Evolutionary conservation across 2,797 vertebrate species (phyloP).

Genomic region (Enteromius fasciolatus): DNA sequence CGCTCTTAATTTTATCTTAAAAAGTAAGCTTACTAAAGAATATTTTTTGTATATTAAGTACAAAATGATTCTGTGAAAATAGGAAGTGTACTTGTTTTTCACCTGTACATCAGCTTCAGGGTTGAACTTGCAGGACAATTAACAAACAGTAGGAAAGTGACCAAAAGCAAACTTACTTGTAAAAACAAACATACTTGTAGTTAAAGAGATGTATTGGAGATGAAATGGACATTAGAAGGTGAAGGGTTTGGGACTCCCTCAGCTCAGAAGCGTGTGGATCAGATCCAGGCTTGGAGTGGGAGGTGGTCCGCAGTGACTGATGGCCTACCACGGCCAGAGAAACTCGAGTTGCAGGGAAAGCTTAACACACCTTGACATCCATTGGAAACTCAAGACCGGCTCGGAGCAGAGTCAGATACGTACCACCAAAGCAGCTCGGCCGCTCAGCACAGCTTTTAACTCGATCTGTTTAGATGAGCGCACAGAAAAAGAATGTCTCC

Average conservation of each 20-base stretch:
- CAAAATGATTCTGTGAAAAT: no score
- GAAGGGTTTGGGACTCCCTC: slow-evolving; percentile 46
- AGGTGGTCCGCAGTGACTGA: slow-evolving; percentile 68
- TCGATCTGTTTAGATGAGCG: slow-evolving; percentile 83
- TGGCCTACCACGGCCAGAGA: slow-evolving; percentile 75
- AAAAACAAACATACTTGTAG: background rate
- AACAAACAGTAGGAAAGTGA: background rate
- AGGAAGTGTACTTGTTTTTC: no score
- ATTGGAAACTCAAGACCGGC: slow-evolving; percentile 77
- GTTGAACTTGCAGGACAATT: background rate
- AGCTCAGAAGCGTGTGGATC: slow-evolving; percentile 17
- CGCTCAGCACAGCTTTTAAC: slow-evolving; percentile 73
- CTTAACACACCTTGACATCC: slow-evolving; percentile 82
- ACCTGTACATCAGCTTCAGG: background rate
- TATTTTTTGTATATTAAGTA: no score
- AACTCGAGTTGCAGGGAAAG: slow-evolving; percentile 64
- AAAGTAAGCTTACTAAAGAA: no score
- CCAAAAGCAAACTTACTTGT: no score
- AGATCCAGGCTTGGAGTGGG: slow-evolving; percentile 23
- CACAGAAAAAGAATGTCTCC: slow-evolving; percentile 76
- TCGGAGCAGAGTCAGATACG: slow-evolving; percentile 72
- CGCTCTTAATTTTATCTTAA: no score
- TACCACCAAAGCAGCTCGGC: slow-evolving; percentile 76
- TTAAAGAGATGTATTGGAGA: background rate
- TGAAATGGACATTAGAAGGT: slow-evolving; percentile 20